Evolutionary conservation across 2,113 vertebrate genomes (phyloP), one percentile per base, ranked within the genome.

Genomic region (Willisornis vidua): DNA sequence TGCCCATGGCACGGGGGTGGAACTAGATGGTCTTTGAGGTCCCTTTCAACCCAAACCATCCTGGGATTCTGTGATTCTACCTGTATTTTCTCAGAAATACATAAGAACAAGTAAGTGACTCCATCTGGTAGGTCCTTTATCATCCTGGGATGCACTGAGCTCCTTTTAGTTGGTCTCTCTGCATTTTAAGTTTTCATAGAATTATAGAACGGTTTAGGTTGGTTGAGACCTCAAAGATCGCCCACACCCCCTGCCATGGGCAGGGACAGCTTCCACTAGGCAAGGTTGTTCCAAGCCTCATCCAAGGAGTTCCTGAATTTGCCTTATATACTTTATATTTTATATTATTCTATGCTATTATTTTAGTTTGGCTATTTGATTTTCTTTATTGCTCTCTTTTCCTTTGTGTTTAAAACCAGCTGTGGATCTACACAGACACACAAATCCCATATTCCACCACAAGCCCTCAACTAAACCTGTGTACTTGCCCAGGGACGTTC

Each of bases 381-480:
- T 29, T 55, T 59, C 22, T 35, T 31, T 10, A 18, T 25, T 25
- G 2, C 5, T 51, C 18, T 37, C 20, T 18, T 55, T 66, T 78
- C 13, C 31, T 45, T 55, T 48, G 2, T 54, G 25, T 66, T 86
- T 83, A 62, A 79, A 87, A 57, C 4, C 46, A 75, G 4, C 41
- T 75, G 20, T 37, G 31, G 31, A 28, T 45, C 26, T 31, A 17
- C 33, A 41, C 25, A 61, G 45, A 22, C 19, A 25, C 5, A 51
- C 41, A 28, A 3, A 1, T 31, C 49, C 49, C 49, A 51, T 16
- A n/a, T 41, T 31, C 35, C 15, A 12, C 19, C 0, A 1, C 2
- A 4, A 8, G 5, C 26, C 25, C 43, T 77, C n/a, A n/a, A 1
- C 0, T 63, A 46, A 46, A 46, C 16, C 1, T 2, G 0, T 20